Percentiles rank a stretch among this genome's conserved stretches.
These are phyloP conservation scores for Ptilonorhynchus violaceus DNA, from an alignment of 2,113 vertebrate genomes.

Conservation along the genomic window DNA sequence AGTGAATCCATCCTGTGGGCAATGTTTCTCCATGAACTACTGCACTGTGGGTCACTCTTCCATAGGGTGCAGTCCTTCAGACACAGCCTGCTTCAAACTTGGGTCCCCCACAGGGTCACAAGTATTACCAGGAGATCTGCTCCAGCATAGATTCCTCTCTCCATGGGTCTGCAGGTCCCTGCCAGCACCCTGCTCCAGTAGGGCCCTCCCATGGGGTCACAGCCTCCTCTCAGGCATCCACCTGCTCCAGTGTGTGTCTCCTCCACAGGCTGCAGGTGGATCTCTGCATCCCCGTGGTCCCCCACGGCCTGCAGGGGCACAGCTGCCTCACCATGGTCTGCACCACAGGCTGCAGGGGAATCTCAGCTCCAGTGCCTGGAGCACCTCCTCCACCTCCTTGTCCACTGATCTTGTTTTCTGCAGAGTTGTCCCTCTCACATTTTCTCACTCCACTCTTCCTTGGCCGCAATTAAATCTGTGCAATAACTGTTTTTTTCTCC, in stretches of 20 bases:
- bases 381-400: neutral
- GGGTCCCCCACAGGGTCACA: too few relatives aligned
- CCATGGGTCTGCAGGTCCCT: neutral
- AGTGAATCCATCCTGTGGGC: rapidly evolving
- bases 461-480: rapidly evolving
- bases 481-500: neutral
- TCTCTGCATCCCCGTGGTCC: rapidly evolving
- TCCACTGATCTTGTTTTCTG: neutral
- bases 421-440: neutral
- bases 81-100: neutral
- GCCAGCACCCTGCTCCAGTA: neutral
- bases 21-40: neutral
- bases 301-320: neutral
- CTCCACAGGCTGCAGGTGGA: neutral
- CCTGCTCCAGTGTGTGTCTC: neutral
- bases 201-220: neutral
- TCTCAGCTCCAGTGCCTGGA: too few relatives aligned
- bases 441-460: neutral
- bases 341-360: neutral
- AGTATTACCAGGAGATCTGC: neutral
- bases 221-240: neutral
- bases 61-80: neutral
- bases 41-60: neutral
- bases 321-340: neutral
- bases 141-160: neutral